phyloP scores from a whole-genome alignment of 2,888 invertebrate genomes.

The Drosophila cyrtoloma region DNA sequence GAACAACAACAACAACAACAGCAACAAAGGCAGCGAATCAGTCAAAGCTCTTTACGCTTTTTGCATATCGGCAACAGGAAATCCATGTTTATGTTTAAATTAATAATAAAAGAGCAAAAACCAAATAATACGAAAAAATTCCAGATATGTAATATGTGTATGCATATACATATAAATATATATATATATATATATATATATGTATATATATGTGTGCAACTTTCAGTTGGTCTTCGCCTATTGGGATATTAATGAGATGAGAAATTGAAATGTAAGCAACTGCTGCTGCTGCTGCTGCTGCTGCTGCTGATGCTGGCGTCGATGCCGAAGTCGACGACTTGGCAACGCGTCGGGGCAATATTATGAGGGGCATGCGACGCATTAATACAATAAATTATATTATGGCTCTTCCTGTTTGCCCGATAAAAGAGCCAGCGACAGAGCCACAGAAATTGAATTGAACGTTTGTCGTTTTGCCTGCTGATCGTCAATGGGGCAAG shows the following conservation, averaged over 20 bases:
- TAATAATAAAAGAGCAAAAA: constrained; percentile 65
- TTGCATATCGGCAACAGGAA: constrained; percentile 80
- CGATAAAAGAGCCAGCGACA: constrained; percentile 65
- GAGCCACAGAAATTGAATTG: constrained; percentile 59
- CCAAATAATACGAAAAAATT: constrained; percentile 12
- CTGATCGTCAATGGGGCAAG: constrained; percentile 47
- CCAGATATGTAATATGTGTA: constrained; percentile 3
- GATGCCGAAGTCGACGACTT: constrained; percentile 20
- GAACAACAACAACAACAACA: constrained; percentile 36
- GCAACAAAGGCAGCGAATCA: constrained; percentile 57
- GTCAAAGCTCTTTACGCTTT: constrained; percentile 55
- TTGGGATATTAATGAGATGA: constrained; percentile 63
- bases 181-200: constrained; percentile 10
- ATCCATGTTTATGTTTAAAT: constrained; percentile 79
- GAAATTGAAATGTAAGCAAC: constrained; percentile 47
- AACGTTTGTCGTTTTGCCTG: constrained; percentile 59
- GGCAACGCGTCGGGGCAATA: constrained; percentile 42
- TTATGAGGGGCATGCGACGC: constrained; percentile 69
- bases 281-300: constrained; percentile 14
- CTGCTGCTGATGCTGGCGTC: constrained; percentile 34
- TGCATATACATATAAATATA: background rate
- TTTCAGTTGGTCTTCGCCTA: constrained; percentile 33
- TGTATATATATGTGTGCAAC: constrained; percentile 13
- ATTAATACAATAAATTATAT: constrained; percentile 81
- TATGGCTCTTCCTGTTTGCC: constrained; percentile 79